A percentile compares a stretch with the other conserved stretches of the same genome.
Conservation (phyloP, 2,113 vertebrate species). For the Microcebus ravelobensis region DNA sequence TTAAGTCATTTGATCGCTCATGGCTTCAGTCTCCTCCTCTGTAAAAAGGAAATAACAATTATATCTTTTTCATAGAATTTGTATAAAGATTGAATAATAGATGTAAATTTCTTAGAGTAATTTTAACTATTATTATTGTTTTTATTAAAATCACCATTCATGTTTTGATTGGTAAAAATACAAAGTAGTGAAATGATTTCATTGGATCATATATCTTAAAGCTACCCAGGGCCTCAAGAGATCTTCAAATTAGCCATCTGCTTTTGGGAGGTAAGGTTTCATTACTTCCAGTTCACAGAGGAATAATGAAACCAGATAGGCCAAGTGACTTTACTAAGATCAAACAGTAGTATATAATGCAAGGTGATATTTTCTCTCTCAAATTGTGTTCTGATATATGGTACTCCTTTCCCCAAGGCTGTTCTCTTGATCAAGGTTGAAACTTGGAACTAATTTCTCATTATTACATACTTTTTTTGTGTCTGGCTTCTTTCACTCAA, state of each 20-base stretch:
- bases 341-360: background rate
- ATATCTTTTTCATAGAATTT: background rate
- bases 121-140: background rate
- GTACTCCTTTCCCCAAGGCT: background rate
- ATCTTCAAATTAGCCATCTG: background rate
- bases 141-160: background rate
- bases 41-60: background rate
- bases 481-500: background rate
- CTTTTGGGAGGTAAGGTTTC: background rate
- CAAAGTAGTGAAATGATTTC: background rate
- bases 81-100: background rate
- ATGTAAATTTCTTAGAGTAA: background rate
- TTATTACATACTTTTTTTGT: background rate
- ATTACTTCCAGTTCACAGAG: background rate
- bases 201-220: background rate
- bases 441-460: background rate
- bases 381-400: background rate
- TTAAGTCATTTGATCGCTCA: background rate
- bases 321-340: background rate
- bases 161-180: background rate
- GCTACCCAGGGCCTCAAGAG: background rate
- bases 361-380: background rate
- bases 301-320: background rate
- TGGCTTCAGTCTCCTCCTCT: background rate
- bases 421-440: background rate